Base-by-base conservation (phyloP, 1,140 invertebrate genomes). In the Drosophila serrata region DNA sequence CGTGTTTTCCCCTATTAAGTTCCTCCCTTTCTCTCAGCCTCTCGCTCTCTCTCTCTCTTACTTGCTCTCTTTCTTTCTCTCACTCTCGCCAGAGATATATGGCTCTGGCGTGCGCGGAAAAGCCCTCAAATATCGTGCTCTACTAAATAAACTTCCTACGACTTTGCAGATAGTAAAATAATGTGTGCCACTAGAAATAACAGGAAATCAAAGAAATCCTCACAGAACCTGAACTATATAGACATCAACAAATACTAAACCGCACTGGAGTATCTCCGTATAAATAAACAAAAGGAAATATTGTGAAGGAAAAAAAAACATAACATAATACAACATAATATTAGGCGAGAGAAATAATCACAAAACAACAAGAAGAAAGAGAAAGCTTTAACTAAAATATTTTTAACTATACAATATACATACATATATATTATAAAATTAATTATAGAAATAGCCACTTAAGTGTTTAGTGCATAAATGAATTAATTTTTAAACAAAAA, bases 401-500 rank as follows among this genome's bases (percentile, higher is more conserved):
- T 88, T 87, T 87, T 90, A 88, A 88, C 76, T 88, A 88, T 88
- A 88, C 84, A 88, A 77, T 87, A 86, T 87, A 87, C 79, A 87
- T 85, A 86, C 58, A 62, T 60, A 81, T 57, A 81, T 43, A 81
- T 59, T 62, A 68, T 58, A 77, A 70, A 69, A 62, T 37, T 79
- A 78, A 79, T 51, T 72, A 59, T 64, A 81, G 74, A 72, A 68
- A 51, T 80, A 86, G 79, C 60, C 37, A 76, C 51, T 53, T 86
- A 88, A 82, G 84, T 81, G 85, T 67, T 68, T 87, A 86, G 75
- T 72, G 79, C 69, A 55, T 77, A 81, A 70, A 65, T 59, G 45
- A 60, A 57, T 53, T 67, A 70, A 70, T 55, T 73, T 73, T 79
- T 65, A 79, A 79, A 76, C 61, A 82, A 69, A 69, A 64, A 58